A percentile compares a stretch with the other conserved stretches of the same genome.
These are phyloP conservation scores for Eupleurogrammus muticus DNA, from an alignment of 2,797 vertebrate species.

Conservation along the genomic window DNA sequence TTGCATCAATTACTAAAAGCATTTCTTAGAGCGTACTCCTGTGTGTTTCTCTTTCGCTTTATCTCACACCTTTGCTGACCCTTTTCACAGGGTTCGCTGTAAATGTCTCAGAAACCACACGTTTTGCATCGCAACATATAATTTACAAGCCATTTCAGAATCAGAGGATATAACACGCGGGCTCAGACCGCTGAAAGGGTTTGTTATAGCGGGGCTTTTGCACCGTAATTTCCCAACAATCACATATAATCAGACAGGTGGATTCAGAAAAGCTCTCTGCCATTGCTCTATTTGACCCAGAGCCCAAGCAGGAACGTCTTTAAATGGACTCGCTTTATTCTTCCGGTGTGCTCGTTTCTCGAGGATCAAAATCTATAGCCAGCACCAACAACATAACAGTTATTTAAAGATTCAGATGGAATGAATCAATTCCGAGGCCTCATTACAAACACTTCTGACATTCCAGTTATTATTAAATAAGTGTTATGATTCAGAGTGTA, in stretches of 20 bases:
- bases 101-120: slow-evolving; percentile 17
- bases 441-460: neutral
- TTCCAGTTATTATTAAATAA: slow-evolving; percentile 15
- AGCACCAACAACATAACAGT: neutral
- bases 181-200: slow-evolving; percentile 37
- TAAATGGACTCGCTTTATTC: neutral
- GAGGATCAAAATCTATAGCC: neutral
- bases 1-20: slow-evolving; percentile 55
- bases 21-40: slow-evolving; percentile 23
- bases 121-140: slow-evolving; percentile 38
- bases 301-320: slow-evolving; percentile 16
- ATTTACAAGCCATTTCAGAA: slow-evolving; percentile 49
- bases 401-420: slow-evolving; percentile 11
- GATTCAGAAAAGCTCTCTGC: slow-evolving; percentile 43
- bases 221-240: slow-evolving; percentile 65
- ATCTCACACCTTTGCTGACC: slow-evolving; percentile 23
- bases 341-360: neutral
- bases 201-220: slow-evolving; percentile 46
- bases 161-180: slow-evolving; percentile 30
- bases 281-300: slow-evolving; percentile 53
- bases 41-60: slow-evolving; percentile 20
- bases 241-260: slow-evolving; percentile 61
- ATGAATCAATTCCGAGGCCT: slow-evolving; percentile 17
- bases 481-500: neutral
- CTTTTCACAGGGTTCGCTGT: slow-evolving; percentile 3